phyloP scores from a whole-genome alignment of 2,113 vertebrate species.

The Rhizomys pruinosus region DNA sequence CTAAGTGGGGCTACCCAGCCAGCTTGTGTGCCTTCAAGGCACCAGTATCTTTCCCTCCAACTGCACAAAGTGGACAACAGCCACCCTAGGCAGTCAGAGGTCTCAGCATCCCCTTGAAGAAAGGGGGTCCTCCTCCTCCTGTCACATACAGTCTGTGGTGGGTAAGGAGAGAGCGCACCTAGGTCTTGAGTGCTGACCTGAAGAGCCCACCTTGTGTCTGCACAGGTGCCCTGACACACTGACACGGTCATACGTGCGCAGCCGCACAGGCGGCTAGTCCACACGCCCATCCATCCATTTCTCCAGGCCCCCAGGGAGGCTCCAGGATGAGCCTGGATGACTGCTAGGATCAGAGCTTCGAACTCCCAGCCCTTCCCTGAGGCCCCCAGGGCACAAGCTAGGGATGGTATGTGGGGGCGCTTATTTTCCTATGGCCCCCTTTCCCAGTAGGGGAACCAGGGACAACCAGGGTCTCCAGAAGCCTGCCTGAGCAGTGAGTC shows the following conservation, averaged over 20 bases:
- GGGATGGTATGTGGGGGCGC: neutral
- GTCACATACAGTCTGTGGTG: neutral
- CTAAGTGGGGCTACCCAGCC: neutral
- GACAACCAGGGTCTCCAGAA: neutral
- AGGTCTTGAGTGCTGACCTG: slow-evolving; percentile 8
- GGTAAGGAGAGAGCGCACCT: neutral
- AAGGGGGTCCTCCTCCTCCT: neutral
- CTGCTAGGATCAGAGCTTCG: slow-evolving; percentile 46
- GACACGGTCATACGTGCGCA: slow-evolving; percentile 63
- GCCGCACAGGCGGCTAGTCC: slow-evolving; percentile 57
- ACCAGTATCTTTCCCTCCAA: neutral
- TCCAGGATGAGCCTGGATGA: slow-evolving; percentile 46
- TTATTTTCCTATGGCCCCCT: neutral
- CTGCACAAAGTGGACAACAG: neutral
- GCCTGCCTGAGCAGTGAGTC: neutral
- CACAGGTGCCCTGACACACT: slow-evolving; percentile 76
- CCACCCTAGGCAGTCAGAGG: neutral
- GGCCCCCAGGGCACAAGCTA: neutral
- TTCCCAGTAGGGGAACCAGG: slow-evolving; percentile 12
- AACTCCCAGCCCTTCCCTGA: slow-evolving; percentile 48
- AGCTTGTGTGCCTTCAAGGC: neutral
- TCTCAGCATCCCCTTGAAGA: neutral
- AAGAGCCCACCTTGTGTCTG: neutral
- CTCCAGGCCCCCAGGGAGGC: slow-evolving; percentile 45
- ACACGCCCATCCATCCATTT: slow-evolving; percentile 74